phyloP scores from a whole-genome alignment of 2,888 invertebrate genomes.

The Prostheceraeus crozeri region DNA sequence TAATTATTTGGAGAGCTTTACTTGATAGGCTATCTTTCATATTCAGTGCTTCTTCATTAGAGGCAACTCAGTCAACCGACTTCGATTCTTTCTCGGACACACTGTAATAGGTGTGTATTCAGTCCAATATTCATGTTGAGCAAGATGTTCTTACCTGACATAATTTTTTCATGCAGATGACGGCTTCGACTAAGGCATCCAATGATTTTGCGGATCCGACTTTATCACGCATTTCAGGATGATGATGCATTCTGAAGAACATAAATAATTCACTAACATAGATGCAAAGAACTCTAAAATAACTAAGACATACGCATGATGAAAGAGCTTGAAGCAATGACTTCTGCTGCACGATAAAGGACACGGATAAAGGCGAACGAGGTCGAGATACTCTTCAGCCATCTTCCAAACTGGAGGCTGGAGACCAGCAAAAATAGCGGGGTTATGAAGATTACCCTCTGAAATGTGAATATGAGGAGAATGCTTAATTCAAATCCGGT shows the following conservation, averaged over 20 bases:
- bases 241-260: constrained; percentile 27
- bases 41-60: no score
- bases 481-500: background rate
- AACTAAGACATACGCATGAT: constrained; percentile 24
- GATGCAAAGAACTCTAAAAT: background rate
- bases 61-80: no score
- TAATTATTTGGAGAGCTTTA: no score
- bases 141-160: constrained; percentile 29
- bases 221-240: constrained; percentile 29
- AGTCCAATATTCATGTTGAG: no score
- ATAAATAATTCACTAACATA: background rate
- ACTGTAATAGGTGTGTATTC: no score
- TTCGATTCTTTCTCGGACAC: no score
- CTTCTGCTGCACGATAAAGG: constrained; percentile 82
- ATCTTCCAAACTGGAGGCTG: constrained; percentile 78
- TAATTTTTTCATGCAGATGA: background rate
- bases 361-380: constrained; percentile 74
- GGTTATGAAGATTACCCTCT: constrained; percentile 94
- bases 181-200: constrained; percentile 15
- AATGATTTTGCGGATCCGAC: constrained; percentile 25
- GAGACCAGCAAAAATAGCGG: constrained; percentile 69
- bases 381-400: constrained; percentile 75
- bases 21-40: no score
- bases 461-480: constrained; percentile 62
- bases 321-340: constrained; percentile 85